Conservation (phyloP, 2,113 vertebrate genomes). For the Melanerpes formicivorus region DNA sequence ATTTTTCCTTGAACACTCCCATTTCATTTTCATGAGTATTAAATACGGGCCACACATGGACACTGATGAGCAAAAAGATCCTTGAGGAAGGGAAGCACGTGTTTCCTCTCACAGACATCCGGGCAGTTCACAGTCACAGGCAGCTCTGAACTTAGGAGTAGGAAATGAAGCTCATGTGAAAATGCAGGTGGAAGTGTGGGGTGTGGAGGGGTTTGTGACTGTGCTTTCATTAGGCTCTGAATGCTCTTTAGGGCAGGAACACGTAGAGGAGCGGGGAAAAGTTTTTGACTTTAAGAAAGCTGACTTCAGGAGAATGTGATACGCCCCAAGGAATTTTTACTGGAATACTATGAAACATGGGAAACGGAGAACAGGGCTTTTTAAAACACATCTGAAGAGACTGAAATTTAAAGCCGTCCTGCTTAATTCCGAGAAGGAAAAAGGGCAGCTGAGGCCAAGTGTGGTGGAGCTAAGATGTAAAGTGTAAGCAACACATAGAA, state of each 20-base stretch:
- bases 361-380: slow-evolving; percentile 60
- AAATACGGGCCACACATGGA: background rate
- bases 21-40: slow-evolving; percentile 10
- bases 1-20: slow-evolving; percentile 18
- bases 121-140: background rate
- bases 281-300: slow-evolving; percentile 59
- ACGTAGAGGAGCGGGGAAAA: slow-evolving; percentile 37
- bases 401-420: slow-evolving; percentile 63
- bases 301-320: slow-evolving; percentile 64
- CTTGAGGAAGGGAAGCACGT: slow-evolving; percentile 38
- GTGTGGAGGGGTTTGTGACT: slow-evolving; percentile 29
- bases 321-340: slow-evolving; percentile 49
- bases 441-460: slow-evolving; percentile 68
- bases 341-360: slow-evolving; percentile 60
- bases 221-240: slow-evolving; percentile 48
- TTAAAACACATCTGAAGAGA: slow-evolving; percentile 46
- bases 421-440: slow-evolving; percentile 58
- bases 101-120: slow-evolving; percentile 11
- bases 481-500: slow-evolving; percentile 32
- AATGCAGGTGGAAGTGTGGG: background rate
- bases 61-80: slow-evolving; percentile 5
- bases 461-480: slow-evolving; percentile 49
- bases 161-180: slow-evolving; percentile 56
- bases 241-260: slow-evolving; percentile 24
- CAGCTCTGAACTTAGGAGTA: slow-evolving; percentile 20